Base-by-base conservation (phyloP, 2,888 invertebrate genomes). In the Coleophora deauratella region DNA sequence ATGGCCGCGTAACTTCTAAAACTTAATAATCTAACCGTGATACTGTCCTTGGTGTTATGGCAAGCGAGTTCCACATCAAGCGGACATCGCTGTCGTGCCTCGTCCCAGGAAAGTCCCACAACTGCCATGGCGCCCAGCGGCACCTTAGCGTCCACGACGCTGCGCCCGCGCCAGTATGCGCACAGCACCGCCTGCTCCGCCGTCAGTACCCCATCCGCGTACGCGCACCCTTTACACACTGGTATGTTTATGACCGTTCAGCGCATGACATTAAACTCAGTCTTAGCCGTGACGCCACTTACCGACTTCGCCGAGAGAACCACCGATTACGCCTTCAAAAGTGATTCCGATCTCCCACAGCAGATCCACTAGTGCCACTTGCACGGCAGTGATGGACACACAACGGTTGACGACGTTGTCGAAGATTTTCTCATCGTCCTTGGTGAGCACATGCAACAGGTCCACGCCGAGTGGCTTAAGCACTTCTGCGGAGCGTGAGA, bases 281-380 rank as follows among this genome's bases (percentile, higher is more conserved):
- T n/a, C n/a, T n/a, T n/a, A n/a, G n/a, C n/a, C n/a, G n/a, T n/a
- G n/a, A n/a, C n/a, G n/a, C n/a, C n/a, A n/a, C 66, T 60, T 35
- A 71, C 92, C 93, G 55, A 95, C 88, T 82, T 97, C 97, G 30
- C 96, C 96, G 9, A 95, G 95, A 27, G 98, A 98, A 78, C 99
- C 99, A 1, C 99, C 99, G 40, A 99, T 88, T 64, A 99, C 96
- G 41, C 98, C 98, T 72, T 98, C 97, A 4, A 98, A 97, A 41
- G 88, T 86, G 35, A 99, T 88, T 49, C 93, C 95, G 21, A 93
- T 66, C 13, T 87, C 84, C 42, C 87, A 89, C 49, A 99, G 84
- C 40, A 96, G 78, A 76, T 99, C 98, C 1, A 97, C 95, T n/a
- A 99, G 85, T 27, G 96, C 98, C 41, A n/a, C n/a, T n/a, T n/a